A percentile compares a stretch with the other conserved stretches of the same genome.
Evolutionary conservation across 1,140 invertebrate genomes (phyloP).

Genomic region (Druon quercuslanigerum): DNA sequence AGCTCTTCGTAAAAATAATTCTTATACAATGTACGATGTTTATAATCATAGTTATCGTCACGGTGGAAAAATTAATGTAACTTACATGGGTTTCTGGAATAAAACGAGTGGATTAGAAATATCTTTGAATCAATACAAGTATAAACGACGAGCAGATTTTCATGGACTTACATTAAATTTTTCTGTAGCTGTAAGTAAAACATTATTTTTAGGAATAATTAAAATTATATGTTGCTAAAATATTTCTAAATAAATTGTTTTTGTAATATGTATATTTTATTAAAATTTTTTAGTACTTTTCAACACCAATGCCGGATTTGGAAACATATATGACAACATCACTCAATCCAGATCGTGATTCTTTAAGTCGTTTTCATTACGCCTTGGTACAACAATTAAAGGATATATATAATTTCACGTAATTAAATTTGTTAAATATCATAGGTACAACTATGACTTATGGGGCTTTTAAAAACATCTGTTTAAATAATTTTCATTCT

Average conservation of each 20-base stretch:
- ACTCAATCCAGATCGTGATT: conserved; percentile 76
- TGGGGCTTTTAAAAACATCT: too few species aligned
- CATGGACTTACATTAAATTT: conserved; percentile 73
- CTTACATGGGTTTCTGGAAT: conserved; percentile 72
- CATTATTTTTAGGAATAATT: too few species aligned
- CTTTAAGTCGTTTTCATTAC: conserved; percentile 79
- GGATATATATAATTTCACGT: conserved; percentile 81
- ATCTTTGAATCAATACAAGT: conserved; percentile 65
- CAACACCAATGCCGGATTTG: conserved; percentile 65
- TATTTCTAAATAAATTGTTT: too few species aligned
- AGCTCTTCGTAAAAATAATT: conserved; percentile 40
- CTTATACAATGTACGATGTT: conserved; percentile 58
- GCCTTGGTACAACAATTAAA: conserved; percentile 76
- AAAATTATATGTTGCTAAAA: too few species aligned
- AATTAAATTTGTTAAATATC: conserved; percentile 48
- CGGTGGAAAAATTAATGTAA: conserved; percentile 73
- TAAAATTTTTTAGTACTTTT: conserved; percentile 26
- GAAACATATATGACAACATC: conserved; percentile 76
- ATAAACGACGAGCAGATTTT: conserved; percentile 74
- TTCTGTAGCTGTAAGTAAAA: conserved; percentile 68
- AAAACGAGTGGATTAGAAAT: conserved; percentile 60
- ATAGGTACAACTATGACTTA: too few species aligned
- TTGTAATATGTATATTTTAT: neutral
- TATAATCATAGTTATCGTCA: conserved; percentile 75
- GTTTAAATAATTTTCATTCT: too few species aligned